Percentiles rank a stretch among this genome's conserved stretches.
These are phyloP conservation scores for Drosophila insularis DNA, from an alignment of 1,140 invertebrate genomes.

Conservation along the genomic window DNA sequence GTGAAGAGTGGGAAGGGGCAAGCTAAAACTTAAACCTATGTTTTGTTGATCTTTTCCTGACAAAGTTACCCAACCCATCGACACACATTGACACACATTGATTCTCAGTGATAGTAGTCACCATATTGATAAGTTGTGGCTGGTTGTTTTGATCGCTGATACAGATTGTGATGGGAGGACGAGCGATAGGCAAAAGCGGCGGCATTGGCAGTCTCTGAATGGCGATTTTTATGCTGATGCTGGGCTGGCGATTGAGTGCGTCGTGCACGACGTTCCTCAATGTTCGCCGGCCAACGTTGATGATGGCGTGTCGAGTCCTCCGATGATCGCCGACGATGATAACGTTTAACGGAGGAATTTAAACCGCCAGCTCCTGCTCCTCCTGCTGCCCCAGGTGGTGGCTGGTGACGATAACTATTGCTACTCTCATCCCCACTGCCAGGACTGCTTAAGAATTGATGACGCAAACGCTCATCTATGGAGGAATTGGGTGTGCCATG, in stretches of 20 bases:
- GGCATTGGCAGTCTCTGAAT: constrained; percentile 59
- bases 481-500: constrained; percentile 68
- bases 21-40: neutral
- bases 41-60: constrained; percentile 1
- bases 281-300: constrained; percentile 78
- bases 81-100: neutral
- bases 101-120: constrained; percentile 54
- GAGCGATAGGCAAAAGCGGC: constrained; percentile 76
- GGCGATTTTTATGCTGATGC: constrained; percentile 29
- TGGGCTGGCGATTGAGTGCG: constrained; percentile 75
- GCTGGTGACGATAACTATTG: constrained; percentile 65
- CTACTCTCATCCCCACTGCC: constrained; percentile 45
- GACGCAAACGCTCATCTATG: constrained; percentile 60
- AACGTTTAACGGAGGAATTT: constrained; percentile 55
- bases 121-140: constrained; percentile 73
- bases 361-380: constrained; percentile 1
- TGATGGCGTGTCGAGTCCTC: constrained; percentile 73
- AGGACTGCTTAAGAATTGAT: constrained; percentile 40
- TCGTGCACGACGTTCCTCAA: constrained; percentile 78
- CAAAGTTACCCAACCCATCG: neutral
- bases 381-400: neutral
- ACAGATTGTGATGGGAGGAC: constrained; percentile 84
- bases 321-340: constrained; percentile 73
- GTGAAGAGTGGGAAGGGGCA: neutral
- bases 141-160: constrained; percentile 73